Conservation (phyloP, 2,888 invertebrate species). For the Corbicula japonica region DNA sequence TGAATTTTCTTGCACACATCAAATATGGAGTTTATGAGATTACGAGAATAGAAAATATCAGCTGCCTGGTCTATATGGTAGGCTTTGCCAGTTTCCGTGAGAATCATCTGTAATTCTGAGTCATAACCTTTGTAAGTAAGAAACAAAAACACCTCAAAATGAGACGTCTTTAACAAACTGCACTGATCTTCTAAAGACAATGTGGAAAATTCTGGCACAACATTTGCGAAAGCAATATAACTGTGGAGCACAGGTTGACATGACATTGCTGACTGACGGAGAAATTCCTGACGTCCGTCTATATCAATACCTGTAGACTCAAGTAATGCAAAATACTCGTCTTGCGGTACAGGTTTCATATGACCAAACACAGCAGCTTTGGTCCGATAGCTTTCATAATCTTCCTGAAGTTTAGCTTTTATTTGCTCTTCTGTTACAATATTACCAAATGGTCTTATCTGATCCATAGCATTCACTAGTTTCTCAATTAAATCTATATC, state of each 20-base stretch:
- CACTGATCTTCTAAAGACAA: conserved; percentile 66
- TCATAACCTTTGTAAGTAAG: conserved; percentile 66
- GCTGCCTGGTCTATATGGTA: conserved; percentile 68
- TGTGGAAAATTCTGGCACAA: conserved; percentile 62
- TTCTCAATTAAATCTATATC: conserved; percentile 53
- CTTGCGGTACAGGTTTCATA: conserved; percentile 64
- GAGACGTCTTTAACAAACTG: conserved; percentile 64
- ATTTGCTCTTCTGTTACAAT: conserved; percentile 65
- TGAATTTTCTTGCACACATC: conserved; percentile 67
- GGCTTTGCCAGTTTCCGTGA: conserved; percentile 65
- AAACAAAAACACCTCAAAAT: conserved; percentile 66
- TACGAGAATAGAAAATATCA: conserved; percentile 64
- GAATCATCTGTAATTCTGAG: conserved; percentile 63
- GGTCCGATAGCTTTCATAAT: conserved; percentile 60
- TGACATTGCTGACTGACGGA: conserved; percentile 64
- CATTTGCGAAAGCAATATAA: conserved; percentile 66
- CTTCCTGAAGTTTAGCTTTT: conserved; percentile 51
- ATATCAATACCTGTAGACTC: conserved; percentile 67
- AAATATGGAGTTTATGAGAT: conserved; percentile 66
- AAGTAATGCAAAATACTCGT: conserved; percentile 61
- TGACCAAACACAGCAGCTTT: conserved; percentile 63
- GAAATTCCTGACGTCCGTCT: conserved; percentile 66
- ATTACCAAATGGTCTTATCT: conserved; percentile 60
- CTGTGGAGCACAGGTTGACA: conserved; percentile 67
- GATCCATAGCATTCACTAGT: conserved; percentile 55